A percentile compares a stretch with the other conserved stretches of the same genome.
Evolutionary conservation across 2,113 vertebrate genomes (phyloP).

Genomic region (Himantopus leucocephalus): DNA sequence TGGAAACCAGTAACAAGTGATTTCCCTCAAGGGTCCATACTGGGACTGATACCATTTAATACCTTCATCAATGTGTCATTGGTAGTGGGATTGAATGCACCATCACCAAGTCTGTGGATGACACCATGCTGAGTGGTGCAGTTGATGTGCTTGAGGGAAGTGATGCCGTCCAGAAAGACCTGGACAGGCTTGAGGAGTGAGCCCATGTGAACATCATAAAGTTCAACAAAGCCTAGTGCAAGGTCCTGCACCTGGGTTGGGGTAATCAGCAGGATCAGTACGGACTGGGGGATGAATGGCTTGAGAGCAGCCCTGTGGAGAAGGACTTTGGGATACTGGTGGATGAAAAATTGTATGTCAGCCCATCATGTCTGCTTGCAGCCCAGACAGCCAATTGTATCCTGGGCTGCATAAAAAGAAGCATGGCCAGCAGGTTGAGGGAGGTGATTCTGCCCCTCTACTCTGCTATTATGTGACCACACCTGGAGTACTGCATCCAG

Average conservation of each 20-base stretch:
- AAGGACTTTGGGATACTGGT: neutral
- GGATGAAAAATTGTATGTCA: neutral
- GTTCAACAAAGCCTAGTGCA: neutral
- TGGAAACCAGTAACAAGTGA: neutral
- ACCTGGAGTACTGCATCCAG: neutral
- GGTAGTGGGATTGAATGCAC: neutral
- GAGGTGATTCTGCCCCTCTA: neutral
- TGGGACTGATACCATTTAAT: neutral
- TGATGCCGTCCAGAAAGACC: neutral
- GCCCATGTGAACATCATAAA: neutral
- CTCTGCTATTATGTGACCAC: neutral
- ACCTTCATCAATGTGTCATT: neutral
- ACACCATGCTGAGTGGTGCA: neutral
- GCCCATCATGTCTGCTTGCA: neutral
- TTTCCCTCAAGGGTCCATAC: neutral
- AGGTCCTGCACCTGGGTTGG: neutral
- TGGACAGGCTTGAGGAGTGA: neutral
- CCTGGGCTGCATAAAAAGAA: neutral
- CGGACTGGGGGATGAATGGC: neutral
- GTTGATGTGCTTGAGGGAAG: neutral
- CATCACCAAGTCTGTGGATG: neutral
- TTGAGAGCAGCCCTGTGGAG: neutral
- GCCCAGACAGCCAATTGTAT: neutral
- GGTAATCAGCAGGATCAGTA: neutral
- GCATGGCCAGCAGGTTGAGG: rapidly evolving